A percentile compares a stretch with the other conserved stretches of the same genome.
Evolutionary conservation across 2,888 invertebrate genomes (phyloP).

Genomic region (Drosophila neoperkinsi): DNA sequence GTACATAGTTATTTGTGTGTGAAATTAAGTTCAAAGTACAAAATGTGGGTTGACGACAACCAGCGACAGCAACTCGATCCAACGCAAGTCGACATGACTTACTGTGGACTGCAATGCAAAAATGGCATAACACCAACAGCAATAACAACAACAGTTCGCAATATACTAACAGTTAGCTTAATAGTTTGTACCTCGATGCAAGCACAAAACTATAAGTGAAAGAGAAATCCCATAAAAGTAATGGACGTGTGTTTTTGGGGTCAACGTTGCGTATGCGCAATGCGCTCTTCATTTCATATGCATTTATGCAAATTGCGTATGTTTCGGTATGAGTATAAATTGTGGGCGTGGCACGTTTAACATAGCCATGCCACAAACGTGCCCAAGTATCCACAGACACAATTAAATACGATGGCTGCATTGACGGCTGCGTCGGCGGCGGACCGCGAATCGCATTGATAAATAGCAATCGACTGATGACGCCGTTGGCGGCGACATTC

Average conservation of each 20-base stretch:
- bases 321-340: slow-evolving; percentile 53
- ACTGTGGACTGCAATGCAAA: slow-evolving; percentile 33
- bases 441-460: slow-evolving; percentile 64
- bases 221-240: slow-evolving; percentile 55
- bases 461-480: slow-evolving; percentile 67
- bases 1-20: slow-evolving; percentile 57
- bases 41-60: slow-evolving; percentile 69
- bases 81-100: slow-evolving; percentile 4
- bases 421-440: slow-evolving; percentile 1
- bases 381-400: slow-evolving; percentile 73
- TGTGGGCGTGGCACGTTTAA: slow-evolving; percentile 10
- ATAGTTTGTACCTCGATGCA: slow-evolving; percentile 4
- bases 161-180: slow-evolving; percentile 29
- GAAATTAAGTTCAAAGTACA: slow-evolving; percentile 76
- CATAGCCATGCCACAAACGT: slow-evolving; percentile 49
- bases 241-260: slow-evolving; percentile 50
- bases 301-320: slow-evolving; percentile 36
- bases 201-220: background rate
- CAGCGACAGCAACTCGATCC: slow-evolving; percentile 28
- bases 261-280: slow-evolving; percentile 70
- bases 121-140: slow-evolving; percentile 35
- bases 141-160: slow-evolving; percentile 18
- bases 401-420: slow-evolving; percentile 55
- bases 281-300: slow-evolving; percentile 38
- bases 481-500: slow-evolving; percentile 40